Base-by-base conservation (phyloP, 2,113 vertebrate species). In the Eupsittula cactorum region DNA sequence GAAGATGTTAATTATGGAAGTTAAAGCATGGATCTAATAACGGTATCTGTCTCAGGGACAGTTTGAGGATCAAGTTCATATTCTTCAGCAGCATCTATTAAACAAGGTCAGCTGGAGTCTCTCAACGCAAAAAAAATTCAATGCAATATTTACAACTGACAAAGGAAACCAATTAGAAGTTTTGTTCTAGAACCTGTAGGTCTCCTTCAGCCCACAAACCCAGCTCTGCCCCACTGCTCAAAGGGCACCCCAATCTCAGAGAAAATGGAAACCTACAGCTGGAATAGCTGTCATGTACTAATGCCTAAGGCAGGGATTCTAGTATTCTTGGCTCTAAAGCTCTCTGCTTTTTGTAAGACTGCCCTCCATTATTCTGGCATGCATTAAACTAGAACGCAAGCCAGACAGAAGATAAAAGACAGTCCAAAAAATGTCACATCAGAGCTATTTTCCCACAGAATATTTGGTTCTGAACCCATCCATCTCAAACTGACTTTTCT, bases 1-100 rank as follows among this genome's bases (percentile, higher is more conserved):
- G 85, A 96, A 97, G 88, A 96, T 90, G 81, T 95, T 95, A 97
- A 97, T 98, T 97, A 94, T 67, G 85, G 84, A 97, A 97, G 93
- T 94, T 96, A 90, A 55, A 95, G 82, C 75, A 96, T 59, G 65
- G 91, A 97, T 95, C 68, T 88, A 96, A 93, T 97, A 96, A 96
- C 7, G 37, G 71, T 82, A 84, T 91, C 82, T 96, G 86, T 96
- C 96, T 93, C 64, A 46, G 79, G 87, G 88, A 93, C 87, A 91
- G 76, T 88, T 85, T 95, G 88, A 96, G 53, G 92, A 95, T 4
- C 16, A 82, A 83, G 74, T 92, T 90, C 46, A 63, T 73, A 81
- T 71, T 97, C 85, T 86, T 87, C 29, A 88, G 49, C 77, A 95
- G 46, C n/a, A 89, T 75, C 59, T 77, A 52, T 60, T 81, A 96